Conservation (phyloP, 2,113 vertebrate genomes). For the Eurypyga helias region DNA sequence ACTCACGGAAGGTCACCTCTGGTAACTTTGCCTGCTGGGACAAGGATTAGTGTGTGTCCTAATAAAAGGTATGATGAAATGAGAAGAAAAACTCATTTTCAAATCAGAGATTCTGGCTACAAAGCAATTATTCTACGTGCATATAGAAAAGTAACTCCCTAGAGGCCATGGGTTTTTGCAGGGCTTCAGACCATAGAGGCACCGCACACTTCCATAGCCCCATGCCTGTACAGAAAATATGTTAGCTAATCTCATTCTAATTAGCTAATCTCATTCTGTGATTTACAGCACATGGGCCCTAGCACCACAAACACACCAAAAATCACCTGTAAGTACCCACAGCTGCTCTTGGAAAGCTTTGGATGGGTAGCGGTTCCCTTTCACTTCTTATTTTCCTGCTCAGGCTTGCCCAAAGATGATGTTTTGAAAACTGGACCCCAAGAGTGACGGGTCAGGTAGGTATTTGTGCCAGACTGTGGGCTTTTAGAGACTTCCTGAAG, state of each 20-base stretch:
- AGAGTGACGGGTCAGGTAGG: background rate
- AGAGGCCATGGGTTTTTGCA: background rate
- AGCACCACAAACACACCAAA: background rate
- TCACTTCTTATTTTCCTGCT: background rate
- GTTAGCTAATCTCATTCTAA: background rate
- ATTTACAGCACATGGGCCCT: background rate
- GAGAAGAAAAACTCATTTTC: background rate
- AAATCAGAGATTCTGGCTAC: background rate
- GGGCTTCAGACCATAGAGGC: background rate
- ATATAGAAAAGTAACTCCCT: background rate
- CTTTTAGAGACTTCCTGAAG: background rate
- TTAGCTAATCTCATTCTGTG: background rate
- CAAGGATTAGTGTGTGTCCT: background rate
- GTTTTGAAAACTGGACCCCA: background rate
- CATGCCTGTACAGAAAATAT: background rate
- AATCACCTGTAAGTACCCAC: background rate
- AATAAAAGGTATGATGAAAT: background rate
- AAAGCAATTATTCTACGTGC: background rate
- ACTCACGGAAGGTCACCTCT: background rate
- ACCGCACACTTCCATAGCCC: background rate
- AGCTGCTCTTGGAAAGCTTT: background rate
- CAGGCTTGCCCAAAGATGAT: background rate
- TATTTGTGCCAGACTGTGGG: background rate
- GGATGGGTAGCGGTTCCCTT: background rate
- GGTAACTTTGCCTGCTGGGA: background rate